Evolutionary conservation across 2,797 vertebrate genomes (phyloP).

Genomic region (Podargus strigoides): DNA sequence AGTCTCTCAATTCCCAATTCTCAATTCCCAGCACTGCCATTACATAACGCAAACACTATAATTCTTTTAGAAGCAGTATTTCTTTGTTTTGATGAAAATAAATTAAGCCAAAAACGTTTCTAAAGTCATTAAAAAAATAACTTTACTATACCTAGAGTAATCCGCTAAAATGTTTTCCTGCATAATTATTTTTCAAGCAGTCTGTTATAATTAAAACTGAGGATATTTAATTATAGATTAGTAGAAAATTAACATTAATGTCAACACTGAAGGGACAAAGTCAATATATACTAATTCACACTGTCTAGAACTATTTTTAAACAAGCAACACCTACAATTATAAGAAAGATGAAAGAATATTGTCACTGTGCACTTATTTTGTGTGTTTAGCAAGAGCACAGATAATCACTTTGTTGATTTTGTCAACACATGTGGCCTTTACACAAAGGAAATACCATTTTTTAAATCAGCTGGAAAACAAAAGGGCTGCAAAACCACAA

Average conservation of each 20-base stretch:
- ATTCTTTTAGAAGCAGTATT: conserved; percentile 7
- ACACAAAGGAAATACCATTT: conserved; percentile 36
- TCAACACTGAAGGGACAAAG: neutral
- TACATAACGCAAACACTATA: neutral
- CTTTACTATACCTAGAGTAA: neutral
- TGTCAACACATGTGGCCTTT: neutral
- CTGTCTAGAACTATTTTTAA: neutral
- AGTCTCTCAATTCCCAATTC: conserved; percentile 8
- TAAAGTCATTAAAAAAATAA: neutral
- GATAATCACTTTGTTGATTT: neutral
- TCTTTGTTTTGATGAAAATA: conserved; percentile 20
- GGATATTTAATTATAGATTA: conserved; percentile 29
- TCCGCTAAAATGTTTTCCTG: conserved; percentile 29
- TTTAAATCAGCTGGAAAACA: conserved; percentile 31
- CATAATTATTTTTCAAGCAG: conserved; percentile 33
- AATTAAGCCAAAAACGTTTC: conserved; percentile 10
- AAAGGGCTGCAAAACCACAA: conserved; percentile 3
- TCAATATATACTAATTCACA: neutral
- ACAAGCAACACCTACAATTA: neutral
- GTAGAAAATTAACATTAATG: conserved; percentile 35
- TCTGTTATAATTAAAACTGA: conserved; percentile 23
- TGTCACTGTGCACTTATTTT: neutral
- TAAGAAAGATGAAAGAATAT: neutral
- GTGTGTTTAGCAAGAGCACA: neutral
- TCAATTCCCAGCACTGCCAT: neutral